A percentile compares a stretch with the other conserved stretches of the same genome.
These are phyloP conservation scores for Aegotheles bennettii DNA, from an alignment of 2,113 vertebrate genomes.

Conservation along the genomic window DNA sequence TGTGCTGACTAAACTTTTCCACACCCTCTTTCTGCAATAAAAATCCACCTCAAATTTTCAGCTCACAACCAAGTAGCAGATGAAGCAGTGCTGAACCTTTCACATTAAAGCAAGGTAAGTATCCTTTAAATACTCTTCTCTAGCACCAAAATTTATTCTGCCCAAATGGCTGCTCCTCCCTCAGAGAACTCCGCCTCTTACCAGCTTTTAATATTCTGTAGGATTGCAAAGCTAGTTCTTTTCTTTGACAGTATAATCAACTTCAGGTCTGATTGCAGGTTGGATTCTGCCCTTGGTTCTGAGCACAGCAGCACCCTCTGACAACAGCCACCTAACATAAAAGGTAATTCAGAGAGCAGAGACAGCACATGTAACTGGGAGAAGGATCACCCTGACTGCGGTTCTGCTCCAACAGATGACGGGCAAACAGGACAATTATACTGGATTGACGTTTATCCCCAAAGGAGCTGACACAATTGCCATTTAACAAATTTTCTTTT, in stretches of 20 bases:
- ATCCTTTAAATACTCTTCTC: background rate
- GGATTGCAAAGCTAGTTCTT: background rate
- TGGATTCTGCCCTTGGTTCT: background rate
- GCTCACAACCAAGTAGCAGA: background rate
- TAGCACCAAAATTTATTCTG: background rate
- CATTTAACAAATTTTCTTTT: background rate
- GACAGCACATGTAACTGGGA: background rate
- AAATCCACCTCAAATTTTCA: conserved; percentile 16
- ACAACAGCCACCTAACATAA: background rate
- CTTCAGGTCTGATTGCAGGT: background rate
- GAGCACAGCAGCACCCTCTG: background rate
- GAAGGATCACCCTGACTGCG: background rate
- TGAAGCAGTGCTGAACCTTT: background rate
- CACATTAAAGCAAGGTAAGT: background rate
- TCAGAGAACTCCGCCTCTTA: background rate
- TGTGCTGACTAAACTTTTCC: conserved; percentile 13
- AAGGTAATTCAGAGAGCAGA: background rate
- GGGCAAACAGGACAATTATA: background rate
- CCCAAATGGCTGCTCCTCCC: background rate
- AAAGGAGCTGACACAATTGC: background rate
- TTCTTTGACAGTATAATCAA: background rate
- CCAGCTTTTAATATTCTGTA: background rate
- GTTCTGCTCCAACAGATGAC: background rate
- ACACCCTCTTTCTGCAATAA: conserved; percentile 19
- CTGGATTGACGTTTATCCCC: background rate